phyloP scores from a whole-genome alignment of 2,797 vertebrate species.

The Phalanger gymnotis region DNA sequence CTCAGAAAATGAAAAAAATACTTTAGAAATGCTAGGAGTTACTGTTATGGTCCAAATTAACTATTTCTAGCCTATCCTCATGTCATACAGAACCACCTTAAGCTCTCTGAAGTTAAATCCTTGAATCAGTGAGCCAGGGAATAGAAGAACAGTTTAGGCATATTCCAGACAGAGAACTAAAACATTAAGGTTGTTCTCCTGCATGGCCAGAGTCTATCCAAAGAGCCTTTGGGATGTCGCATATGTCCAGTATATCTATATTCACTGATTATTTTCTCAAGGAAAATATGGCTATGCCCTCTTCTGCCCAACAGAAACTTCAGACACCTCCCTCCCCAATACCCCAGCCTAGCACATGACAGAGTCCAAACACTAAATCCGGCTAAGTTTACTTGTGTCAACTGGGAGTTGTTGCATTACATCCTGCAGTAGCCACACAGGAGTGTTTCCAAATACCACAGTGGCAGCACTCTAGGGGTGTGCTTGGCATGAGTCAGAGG shows the following conservation, averaged over 20 bases:
- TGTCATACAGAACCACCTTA: not conserved
- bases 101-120: not conserved
- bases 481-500: not conserved
- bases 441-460: constrained; percentile 51
- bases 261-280: not conserved
- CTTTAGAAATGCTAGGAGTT: not conserved
- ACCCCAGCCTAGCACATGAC: not conserved
- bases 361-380: not conserved
- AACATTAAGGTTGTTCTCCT: not conserved
- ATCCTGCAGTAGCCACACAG: not conserved
- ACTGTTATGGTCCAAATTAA: not conserved
- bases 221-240: constrained; percentile 33
- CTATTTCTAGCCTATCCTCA: not conserved
- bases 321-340: not conserved
- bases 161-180: not conserved
- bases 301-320: not conserved
- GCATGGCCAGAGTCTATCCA: not conserved
- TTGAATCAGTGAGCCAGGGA: not conserved
- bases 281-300: not conserved
- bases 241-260: constrained; percentile 11
- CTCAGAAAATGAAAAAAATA: not conserved
- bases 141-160: not conserved
- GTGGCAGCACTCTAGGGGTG: constrained; percentile 51
- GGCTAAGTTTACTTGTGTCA: constrained; percentile 44
- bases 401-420: constrained; percentile 48